Evolutionary conservation across 2,113 vertebrate genomes (phyloP).

Genomic region (Vombatus ursinus): DNA sequence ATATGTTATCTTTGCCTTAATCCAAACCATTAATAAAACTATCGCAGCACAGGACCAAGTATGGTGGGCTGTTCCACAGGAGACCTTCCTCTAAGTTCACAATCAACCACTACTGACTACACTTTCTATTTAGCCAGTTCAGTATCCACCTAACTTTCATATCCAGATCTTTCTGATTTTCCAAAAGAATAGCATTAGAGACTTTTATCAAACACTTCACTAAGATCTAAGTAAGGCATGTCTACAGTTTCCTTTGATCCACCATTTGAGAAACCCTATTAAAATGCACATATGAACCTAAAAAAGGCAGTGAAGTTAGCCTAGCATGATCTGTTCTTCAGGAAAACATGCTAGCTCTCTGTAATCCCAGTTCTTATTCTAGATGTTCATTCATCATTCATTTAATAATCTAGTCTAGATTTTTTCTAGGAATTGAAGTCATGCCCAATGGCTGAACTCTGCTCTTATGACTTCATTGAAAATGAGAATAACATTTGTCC

Average conservation of each 20-base stretch:
- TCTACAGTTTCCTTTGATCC: not conserved
- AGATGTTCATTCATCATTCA: not conserved
- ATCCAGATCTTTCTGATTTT: not conserved
- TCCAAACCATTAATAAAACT: not conserved
- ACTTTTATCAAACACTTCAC: not conserved
- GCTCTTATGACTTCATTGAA: not conserved
- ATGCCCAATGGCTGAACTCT: not conserved
- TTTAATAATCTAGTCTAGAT: not conserved
- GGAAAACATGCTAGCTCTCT: not conserved
- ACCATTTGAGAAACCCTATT: too few relatives aligned
- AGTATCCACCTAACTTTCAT: not conserved
- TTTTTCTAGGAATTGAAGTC: not conserved
- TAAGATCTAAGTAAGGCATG: not conserved
- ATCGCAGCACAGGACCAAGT: not conserved
- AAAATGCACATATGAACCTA: not conserved
- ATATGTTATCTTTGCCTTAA: not conserved
- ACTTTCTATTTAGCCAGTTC: not conserved
- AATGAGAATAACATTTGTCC: not conserved
- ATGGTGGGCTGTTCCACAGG: not conserved
- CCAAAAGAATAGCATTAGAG: not conserved
- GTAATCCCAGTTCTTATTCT: not conserved
- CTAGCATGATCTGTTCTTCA: not conserved
- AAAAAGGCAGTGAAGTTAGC: not conserved
- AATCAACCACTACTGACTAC: not conserved
- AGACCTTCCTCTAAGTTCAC: not conserved